Percentiles rank a stretch among this genome's conserved stretches.
These are phyloP conservation scores for Holothuria leucospilota DNA, from an alignment of 53 echinoderm and acorn worm genomes.

Conservation along the genomic window DNA sequence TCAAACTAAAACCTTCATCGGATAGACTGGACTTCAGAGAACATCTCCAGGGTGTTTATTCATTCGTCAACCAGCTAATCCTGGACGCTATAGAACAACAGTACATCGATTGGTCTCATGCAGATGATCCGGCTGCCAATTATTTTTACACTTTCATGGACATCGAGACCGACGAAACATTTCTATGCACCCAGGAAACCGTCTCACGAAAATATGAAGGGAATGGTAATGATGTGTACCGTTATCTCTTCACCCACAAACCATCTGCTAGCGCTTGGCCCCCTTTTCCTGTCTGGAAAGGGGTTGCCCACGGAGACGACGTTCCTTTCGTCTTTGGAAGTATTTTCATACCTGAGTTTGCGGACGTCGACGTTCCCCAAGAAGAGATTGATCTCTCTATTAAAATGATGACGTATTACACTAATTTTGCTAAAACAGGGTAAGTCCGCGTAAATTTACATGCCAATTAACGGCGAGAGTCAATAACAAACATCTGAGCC, in stretches of 20 bases:
- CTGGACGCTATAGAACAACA: constrained; percentile 69
- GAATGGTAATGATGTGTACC: constrained; percentile 55
- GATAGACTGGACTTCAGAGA: constrained; percentile 26
- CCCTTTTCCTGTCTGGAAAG: constrained; percentile 61
- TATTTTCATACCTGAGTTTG: constrained; percentile 60
- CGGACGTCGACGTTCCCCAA: constrained; percentile 30
- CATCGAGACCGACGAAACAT: constrained; percentile 72
- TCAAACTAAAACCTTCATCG: constrained; percentile 6
- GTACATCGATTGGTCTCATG: constrained; percentile 81
- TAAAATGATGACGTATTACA: constrained; percentile 66
- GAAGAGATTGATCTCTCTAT: constrained; percentile 57
- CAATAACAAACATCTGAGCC: too few species aligned
- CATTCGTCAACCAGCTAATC: constrained; percentile 63
- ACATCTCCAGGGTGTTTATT: background rate
- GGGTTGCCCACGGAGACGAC: constrained; percentile 79
- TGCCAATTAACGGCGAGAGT: too few species aligned
- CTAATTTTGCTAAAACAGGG: constrained; percentile 80
- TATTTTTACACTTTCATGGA: constrained; percentile 71
- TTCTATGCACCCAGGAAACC: constrained; percentile 63
- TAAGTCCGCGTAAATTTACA: constrained; percentile 14
- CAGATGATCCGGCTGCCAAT: constrained; percentile 74
- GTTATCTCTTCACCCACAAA: constrained; percentile 70
- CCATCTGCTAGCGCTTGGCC: constrained; percentile 69
- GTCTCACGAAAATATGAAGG: constrained; percentile 61
- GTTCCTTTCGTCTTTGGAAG: constrained; percentile 77